A percentile compares a stretch with the other conserved stretches of the same genome.
These are phyloP conservation scores for Coreius guichenoti DNA, from an alignment of 2,797 vertebrate species.

Conservation along the genomic window DNA sequence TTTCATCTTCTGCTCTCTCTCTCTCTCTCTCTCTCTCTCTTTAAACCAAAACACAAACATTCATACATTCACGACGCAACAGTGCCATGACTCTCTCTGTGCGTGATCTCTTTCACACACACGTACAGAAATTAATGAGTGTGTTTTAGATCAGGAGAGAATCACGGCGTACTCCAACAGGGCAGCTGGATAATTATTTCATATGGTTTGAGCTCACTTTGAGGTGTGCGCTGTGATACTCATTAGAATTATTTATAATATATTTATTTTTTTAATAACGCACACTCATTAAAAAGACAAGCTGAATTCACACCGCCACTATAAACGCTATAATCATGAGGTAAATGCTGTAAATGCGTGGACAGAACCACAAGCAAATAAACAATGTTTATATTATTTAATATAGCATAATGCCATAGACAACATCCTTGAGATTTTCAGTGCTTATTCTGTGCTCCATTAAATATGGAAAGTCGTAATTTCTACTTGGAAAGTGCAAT, in stretches of 20 bases:
- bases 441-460: neutral
- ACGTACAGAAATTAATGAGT: neutral
- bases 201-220: slow-evolving; percentile 28
- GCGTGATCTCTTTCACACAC: neutral
- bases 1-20: neutral
- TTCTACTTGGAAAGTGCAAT: slow-evolving; percentile 6
- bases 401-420: neutral
- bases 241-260: slow-evolving; percentile 32
- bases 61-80: slow-evolving; percentile 10
- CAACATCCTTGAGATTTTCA: neutral
- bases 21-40: neutral
- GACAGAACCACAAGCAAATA: slow-evolving; percentile 10
- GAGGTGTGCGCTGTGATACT: slow-evolving; percentile 32
- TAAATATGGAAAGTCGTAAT: neutral
- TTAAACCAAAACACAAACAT: slow-evolving; percentile 20
- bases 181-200: slow-evolving; percentile 38
- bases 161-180: neutral
- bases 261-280: slow-evolving; percentile 43
- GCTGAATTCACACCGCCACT: neutral
- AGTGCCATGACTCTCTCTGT: neutral
- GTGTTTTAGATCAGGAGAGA: neutral
- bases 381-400: neutral
- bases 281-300: slow-evolving; percentile 18
- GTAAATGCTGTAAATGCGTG: neutral
- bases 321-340: neutral